Evolutionary conservation across 2,797 vertebrate species (phyloP).

Genomic region (Alca torda): DNA sequence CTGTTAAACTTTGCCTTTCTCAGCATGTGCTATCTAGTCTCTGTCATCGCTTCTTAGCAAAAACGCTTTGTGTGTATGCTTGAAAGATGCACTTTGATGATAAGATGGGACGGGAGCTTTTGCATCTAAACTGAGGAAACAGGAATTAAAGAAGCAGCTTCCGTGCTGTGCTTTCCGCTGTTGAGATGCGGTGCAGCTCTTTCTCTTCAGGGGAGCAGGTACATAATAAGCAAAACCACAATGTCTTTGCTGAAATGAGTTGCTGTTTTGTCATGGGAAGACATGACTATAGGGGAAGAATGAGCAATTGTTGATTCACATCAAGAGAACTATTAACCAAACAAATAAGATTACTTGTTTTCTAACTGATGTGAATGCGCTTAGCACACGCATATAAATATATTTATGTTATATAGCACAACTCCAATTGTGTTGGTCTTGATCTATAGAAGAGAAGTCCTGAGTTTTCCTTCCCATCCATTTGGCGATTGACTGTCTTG

Average conservation of each 20-base stretch:
- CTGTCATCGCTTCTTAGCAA: not conserved
- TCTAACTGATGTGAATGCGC: not conserved
- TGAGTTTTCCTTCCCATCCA: not conserved
- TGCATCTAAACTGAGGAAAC: not conserved
- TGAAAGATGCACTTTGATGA: not conserved
- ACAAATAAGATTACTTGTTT: not conserved
- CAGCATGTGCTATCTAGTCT: not conserved
- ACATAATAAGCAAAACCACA: not conserved
- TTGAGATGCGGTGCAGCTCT: not conserved
- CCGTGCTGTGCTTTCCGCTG: not conserved
- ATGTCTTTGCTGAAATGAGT: not conserved
- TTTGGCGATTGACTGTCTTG: not conserved
- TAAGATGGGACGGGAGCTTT: not conserved
- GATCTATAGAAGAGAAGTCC: not conserved
- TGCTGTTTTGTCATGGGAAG: not conserved
- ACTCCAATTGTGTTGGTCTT: fast-evolving
- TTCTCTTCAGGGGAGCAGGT: not conserved
- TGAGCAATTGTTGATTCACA: not conserved
- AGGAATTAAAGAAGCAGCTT: not conserved
- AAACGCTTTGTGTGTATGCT: fast-evolving
- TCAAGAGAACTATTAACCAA: not conserved
- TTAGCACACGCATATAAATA: not conserved
- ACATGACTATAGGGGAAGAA: not conserved
- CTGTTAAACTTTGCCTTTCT: not conserved
- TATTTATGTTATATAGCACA: not conserved